Percentiles rank a stretch among this genome's conserved stretches.
Evolutionary conservation across 2,797 vertebrate genomes (phyloP).

Genomic region (Cynopterus sphinx): DNA sequence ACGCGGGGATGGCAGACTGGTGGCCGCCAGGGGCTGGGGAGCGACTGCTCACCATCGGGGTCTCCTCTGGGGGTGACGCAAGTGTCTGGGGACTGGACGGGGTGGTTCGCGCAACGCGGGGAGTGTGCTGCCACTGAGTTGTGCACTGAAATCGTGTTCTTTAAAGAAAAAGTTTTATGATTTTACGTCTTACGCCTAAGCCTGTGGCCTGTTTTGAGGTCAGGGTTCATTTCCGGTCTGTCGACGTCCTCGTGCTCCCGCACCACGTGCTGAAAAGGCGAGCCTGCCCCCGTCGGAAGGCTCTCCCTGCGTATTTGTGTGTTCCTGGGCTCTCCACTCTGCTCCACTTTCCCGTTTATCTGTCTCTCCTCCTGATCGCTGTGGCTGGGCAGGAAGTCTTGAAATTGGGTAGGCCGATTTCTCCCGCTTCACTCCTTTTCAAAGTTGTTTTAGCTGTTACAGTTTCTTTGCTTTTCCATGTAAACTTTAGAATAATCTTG

Average conservation of each 20-base stretch:
- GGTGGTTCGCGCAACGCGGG: neutral
- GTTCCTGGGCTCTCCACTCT: neutral
- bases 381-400: neutral
- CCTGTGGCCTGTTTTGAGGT: too few species aligned
- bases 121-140: rapidly evolving
- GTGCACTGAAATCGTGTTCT: neutral
- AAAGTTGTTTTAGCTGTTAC: neutral
- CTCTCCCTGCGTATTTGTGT: too few species aligned
- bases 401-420: neutral
- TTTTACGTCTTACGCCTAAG: too few species aligned
- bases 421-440: neutral
- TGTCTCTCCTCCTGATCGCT: neutral
- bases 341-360: too few species aligned
- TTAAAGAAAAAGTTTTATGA: too few species aligned
- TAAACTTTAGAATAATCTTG: neutral
- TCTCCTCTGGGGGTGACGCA: neutral
- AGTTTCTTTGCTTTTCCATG: neutral
- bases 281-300: too few species aligned
- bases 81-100: neutral
- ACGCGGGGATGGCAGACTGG: neutral
- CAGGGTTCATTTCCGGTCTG: too few species aligned
- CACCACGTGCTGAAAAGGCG: too few species aligned
- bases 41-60: neutral
- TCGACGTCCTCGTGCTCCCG: too few species aligned
- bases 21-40: neutral